Evolutionary conservation across 37 sponge, comb jelly and placozoan species (phyloP).

Genomic region (Bolinopsis microptera): DNA sequence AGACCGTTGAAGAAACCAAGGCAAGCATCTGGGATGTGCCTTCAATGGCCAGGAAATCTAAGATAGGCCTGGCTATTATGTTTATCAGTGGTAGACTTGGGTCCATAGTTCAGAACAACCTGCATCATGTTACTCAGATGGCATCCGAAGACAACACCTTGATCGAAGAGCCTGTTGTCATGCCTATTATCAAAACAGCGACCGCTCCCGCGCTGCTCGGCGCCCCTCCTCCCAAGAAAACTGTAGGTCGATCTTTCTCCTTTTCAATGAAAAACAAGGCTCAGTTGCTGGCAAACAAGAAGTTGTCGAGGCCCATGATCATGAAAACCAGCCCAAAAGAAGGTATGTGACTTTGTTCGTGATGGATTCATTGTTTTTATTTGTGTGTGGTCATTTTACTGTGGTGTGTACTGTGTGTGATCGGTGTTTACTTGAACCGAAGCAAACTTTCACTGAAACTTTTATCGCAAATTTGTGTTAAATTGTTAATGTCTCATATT

Average conservation of each 20-base stretch:
- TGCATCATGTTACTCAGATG: neutral
- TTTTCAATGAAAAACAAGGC: slow-evolving; percentile 43
- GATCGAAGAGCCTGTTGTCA: neutral
- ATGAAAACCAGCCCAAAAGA: slow-evolving; percentile 1
- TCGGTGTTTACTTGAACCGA: too few relatives aligned
- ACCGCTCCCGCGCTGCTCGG: neutral
- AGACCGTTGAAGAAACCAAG: neutral
- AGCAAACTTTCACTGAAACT: too few relatives aligned
- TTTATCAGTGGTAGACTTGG: neutral
- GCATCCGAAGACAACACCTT: neutral
- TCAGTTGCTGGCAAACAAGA: neutral
- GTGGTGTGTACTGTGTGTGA: too few relatives aligned
- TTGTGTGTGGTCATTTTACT: too few relatives aligned
- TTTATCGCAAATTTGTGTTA: too few relatives aligned
- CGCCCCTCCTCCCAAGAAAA: neutral
- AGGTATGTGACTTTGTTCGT: too few relatives aligned
- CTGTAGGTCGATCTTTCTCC: neutral
- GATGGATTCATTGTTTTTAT: too few relatives aligned
- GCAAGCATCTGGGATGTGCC: neutral
- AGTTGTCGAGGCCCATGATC: neutral
- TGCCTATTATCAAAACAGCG: neutral
- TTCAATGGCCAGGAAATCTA: neutral
- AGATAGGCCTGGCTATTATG: slow-evolving; percentile 15
- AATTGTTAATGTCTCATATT: too few relatives aligned
- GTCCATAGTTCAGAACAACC: slow-evolving; percentile 6